phyloP scores from a whole-genome alignment of 2,888 invertebrate species.

The Isoperla grammatica region DNA sequence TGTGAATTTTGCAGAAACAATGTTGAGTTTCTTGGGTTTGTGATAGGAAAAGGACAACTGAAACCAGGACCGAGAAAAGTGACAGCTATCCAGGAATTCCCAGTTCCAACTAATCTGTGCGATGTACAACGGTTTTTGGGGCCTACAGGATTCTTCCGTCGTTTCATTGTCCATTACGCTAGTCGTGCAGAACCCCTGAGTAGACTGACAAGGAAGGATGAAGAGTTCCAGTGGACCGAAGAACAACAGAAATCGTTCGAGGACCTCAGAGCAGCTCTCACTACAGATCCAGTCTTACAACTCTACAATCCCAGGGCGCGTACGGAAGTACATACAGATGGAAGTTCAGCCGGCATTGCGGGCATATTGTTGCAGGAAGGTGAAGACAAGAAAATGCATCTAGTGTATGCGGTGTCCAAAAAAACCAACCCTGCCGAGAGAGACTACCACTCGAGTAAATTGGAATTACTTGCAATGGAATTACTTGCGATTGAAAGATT shows the following conservation, averaged over 20 bases:
- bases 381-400: conserved; percentile 26
- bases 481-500: conserved; percentile 37
- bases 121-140: conserved; percentile 37
- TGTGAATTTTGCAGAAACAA: background rate
- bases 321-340: conserved; percentile 40
- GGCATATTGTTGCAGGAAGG: conserved; percentile 38
- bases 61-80: conserved; percentile 31
- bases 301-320: conserved; percentile 35
- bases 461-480: conserved; percentile 41
- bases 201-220: conserved; percentile 25
- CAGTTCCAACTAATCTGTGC: conserved; percentile 32
- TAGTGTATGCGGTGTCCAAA: conserved; percentile 38
- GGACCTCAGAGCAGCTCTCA: conserved; percentile 33
- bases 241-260: conserved; percentile 36
- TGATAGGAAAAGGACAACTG: background rate
- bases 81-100: conserved; percentile 32
- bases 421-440: conserved; percentile 37
- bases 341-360: conserved; percentile 36
- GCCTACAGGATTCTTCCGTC: conserved; percentile 37
- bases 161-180: conserved; percentile 34
- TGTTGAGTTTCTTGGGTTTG: background rate
- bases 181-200: conserved; percentile 34
- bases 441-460: conserved; percentile 40
- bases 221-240: conserved; percentile 26
- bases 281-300: conserved; percentile 35